Evolutionary conservation across 2,888 invertebrate genomes (phyloP).

Genomic region (Plutella xylostella): DNA sequence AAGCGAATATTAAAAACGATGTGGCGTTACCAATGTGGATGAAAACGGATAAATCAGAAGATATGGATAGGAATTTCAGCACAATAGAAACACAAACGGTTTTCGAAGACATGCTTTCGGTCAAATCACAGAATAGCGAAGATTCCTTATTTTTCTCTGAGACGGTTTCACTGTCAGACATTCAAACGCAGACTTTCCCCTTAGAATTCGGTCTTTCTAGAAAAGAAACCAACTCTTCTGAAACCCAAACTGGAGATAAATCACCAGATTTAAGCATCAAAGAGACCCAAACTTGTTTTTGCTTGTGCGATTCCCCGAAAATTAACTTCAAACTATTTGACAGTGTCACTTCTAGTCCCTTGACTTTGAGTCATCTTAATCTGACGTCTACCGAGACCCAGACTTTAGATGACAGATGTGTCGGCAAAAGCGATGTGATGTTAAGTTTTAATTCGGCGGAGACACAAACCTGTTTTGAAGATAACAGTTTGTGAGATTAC

Average conservation of each 20-base stretch:
- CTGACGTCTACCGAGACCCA: conserved; percentile 47
- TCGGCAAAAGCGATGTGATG: not conserved
- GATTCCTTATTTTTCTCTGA: conserved; percentile 46
- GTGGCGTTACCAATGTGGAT: conserved; percentile 35
- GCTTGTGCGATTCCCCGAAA: conserved; percentile 39
- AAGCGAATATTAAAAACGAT: conserved; percentile 41
- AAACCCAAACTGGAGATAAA: conserved; percentile 24
- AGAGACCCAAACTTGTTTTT: conserved; percentile 53
- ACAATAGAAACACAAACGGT: conserved; percentile 41
- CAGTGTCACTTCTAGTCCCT: conserved; percentile 34
- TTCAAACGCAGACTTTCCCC: conserved; percentile 55
- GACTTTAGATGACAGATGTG: no score
- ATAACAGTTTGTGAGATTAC: no score
- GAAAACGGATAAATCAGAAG: conserved; percentile 39
- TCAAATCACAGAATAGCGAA: conserved; percentile 46
- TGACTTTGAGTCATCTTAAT: conserved; percentile 23
- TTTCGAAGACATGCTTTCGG: conserved; percentile 41
- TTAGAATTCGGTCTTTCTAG: conserved; percentile 42
- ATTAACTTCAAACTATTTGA: conserved; percentile 32
- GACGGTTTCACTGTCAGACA: conserved; percentile 45
- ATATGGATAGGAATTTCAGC: conserved; percentile 26
- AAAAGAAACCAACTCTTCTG: conserved; percentile 43
- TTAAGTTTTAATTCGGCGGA: no score
- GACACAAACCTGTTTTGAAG: no score
- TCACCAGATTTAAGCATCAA: conserved; percentile 47